Conservation (phyloP, 2,797 vertebrate genomes). For the Muscicapa striata region DNA sequence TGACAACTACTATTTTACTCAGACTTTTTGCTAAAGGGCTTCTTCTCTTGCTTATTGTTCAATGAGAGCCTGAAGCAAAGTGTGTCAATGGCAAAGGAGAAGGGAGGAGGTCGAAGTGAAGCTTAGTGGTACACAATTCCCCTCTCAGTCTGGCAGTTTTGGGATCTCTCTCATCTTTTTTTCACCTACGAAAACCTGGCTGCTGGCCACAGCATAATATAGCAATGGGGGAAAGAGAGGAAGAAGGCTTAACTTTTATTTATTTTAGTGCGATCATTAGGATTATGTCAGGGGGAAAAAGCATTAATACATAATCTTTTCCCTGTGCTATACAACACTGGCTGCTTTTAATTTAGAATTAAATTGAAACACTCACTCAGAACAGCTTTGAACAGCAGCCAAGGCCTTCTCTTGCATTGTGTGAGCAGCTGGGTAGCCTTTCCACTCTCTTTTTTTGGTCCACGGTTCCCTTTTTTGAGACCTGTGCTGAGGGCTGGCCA, state of each 20-base stretch:
- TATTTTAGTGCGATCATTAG: constrained; percentile 92
- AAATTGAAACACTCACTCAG: constrained; percentile 82
- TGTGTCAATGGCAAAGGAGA: neutral
- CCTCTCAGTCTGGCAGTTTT: constrained; percentile 40
- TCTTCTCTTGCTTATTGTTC: constrained; percentile 11
- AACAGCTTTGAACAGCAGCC: constrained; percentile 89
- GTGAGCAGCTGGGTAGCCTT: constrained; percentile 86
- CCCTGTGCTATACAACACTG: constrained; percentile 76
- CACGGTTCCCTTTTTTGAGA: neutral
- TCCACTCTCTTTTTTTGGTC: constrained; percentile 66
- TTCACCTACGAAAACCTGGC: constrained; percentile 73
- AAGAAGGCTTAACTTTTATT: constrained; percentile 82
- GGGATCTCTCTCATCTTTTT: constrained; percentile 47
- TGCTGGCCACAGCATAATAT: constrained; percentile 74
- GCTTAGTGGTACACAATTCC: neutral
- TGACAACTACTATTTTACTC: neutral
- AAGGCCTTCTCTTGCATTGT: constrained; percentile 85
- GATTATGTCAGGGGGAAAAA: constrained; percentile 85
- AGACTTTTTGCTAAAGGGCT: neutral
- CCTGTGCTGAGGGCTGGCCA: neutral
- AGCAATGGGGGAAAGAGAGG: constrained; percentile 67
- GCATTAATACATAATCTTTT: constrained; percentile 86
- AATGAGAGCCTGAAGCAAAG: neutral
- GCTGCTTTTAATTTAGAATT: constrained; percentile 83
- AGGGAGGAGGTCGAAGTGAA: neutral